These are phyloP conservation scores for Leptinotarsa lineolata DNA, from an alignment of 1,140 invertebrate genomes.

Conservation along the genomic window DNA sequence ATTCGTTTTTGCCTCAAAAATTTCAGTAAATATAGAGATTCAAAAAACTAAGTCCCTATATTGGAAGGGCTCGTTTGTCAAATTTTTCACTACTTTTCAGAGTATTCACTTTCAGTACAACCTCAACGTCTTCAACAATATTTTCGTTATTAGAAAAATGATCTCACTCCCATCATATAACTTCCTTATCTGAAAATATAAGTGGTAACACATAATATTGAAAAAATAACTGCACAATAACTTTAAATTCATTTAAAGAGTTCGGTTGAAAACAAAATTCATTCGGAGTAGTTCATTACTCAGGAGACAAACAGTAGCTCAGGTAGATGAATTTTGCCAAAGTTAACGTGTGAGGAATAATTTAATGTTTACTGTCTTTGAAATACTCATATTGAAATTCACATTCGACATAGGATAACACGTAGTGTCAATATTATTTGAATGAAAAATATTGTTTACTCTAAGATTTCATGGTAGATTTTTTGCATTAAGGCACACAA, in stretches of 20 bases:
- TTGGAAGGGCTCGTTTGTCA: neutral
- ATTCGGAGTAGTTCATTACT: neutral
- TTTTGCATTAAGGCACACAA: too few relatives aligned
- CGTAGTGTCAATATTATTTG: too few relatives aligned
- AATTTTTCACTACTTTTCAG: neutral
- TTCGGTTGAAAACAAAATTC: neutral
- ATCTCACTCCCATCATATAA: neutral
- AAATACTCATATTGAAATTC: too few relatives aligned
- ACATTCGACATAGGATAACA: too few relatives aligned
- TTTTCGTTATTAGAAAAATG: neutral
- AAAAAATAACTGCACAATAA: neutral
- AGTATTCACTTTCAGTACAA: neutral
- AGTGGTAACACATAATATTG: neutral
- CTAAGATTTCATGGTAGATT: too few relatives aligned
- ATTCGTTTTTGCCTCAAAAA: neutral
- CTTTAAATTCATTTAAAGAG: neutral
- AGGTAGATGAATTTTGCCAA: neutral
- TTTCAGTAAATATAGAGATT: too few relatives aligned
- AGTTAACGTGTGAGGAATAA: too few relatives aligned
- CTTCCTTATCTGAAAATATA: neutral
- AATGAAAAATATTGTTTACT: too few relatives aligned
- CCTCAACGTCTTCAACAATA: neutral
- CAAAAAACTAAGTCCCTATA: too few relatives aligned
- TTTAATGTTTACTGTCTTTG: too few relatives aligned
- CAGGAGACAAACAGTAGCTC: neutral